These are phyloP conservation scores for Pediacus dermestoides DNA, from an alignment of 2,888 invertebrate genomes.

Conservation along the genomic window DNA sequence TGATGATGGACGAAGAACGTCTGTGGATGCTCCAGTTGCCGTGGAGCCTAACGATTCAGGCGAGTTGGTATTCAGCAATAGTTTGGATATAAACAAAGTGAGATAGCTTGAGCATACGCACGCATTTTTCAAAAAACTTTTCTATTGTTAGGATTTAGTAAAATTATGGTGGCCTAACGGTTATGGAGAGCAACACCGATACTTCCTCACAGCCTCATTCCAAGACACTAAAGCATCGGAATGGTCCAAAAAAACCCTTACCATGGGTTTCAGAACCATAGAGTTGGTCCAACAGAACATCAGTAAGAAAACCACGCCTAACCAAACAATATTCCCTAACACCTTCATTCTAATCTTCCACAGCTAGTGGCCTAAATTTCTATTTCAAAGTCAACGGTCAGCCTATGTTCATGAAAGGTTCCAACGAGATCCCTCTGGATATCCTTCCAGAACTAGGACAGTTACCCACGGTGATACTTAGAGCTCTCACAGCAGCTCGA, in stretches of 20 bases:
- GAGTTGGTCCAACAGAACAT: slow-evolving; percentile 72
- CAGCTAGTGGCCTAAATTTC: slow-evolving; percentile 64
- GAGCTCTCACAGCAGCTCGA: slow-evolving; percentile 65
- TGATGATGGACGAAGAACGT: slow-evolving; percentile 21
- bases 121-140: slow-evolving; percentile 6
- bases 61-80: no score
- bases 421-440: slow-evolving; percentile 87
- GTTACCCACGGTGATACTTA: slow-evolving; percentile 55
- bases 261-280: slow-evolving; percentile 80
- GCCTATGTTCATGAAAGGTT: slow-evolving; percentile 88
- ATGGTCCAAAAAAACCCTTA: slow-evolving; percentile 52
- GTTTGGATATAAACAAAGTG: slow-evolving; percentile 29
- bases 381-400: slow-evolving; percentile 81
- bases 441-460: slow-evolving; percentile 72
- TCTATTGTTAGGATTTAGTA: slow-evolving; percentile 43
- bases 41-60: slow-evolving; percentile 29
- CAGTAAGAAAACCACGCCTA: no score
- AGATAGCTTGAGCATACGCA: no score
- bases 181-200: slow-evolving; percentile 74
- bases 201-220: slow-evolving; percentile 59
- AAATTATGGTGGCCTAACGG: slow-evolving; percentile 93
- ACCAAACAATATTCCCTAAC: no score
- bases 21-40: slow-evolving; percentile 22
- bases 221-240: slow-evolving; percentile 40
- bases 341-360: no score